Evolutionary conservation across 2,113 vertebrate genomes (phyloP).

Genomic region (Aviceda subcristata): DNA sequence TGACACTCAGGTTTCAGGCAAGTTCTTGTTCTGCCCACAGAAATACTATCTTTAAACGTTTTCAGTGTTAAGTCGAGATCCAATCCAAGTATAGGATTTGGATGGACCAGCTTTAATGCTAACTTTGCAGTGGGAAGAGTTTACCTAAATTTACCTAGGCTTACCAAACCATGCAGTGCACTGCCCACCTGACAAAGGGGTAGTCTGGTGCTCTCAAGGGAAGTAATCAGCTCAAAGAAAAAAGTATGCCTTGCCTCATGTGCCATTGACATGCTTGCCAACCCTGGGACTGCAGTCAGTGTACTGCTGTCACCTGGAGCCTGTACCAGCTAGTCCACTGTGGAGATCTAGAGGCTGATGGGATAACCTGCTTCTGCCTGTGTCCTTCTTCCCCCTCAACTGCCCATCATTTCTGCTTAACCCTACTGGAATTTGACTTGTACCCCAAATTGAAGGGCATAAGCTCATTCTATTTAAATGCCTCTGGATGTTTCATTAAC

Average conservation of each 20-base stretch:
- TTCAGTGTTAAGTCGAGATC: not conserved
- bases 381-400: not conserved
- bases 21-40: not conserved
- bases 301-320: not conserved
- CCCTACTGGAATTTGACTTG: not conserved
- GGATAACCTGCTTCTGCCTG: not conserved
- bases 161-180: not conserved
- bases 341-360: not conserved
- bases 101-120: not conserved
- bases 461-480: not conserved
- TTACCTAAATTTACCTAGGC: not conserved
- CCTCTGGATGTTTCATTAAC: not conserved
- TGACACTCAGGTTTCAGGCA: conserved; percentile 8
- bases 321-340: not conserved
- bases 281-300: not conserved
- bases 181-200: not conserved
- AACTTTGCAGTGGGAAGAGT: not conserved
- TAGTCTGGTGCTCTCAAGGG: not conserved
- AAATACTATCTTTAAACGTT: not conserved
- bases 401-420: not conserved
- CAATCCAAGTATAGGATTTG: not conserved
- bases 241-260: not conserved
- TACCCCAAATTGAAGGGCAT: not conserved
- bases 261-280: not conserved
- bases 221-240: not conserved